phyloP scores from a whole-genome alignment of 2,888 invertebrate genomes.

The Monochamus alternatus region DNA sequence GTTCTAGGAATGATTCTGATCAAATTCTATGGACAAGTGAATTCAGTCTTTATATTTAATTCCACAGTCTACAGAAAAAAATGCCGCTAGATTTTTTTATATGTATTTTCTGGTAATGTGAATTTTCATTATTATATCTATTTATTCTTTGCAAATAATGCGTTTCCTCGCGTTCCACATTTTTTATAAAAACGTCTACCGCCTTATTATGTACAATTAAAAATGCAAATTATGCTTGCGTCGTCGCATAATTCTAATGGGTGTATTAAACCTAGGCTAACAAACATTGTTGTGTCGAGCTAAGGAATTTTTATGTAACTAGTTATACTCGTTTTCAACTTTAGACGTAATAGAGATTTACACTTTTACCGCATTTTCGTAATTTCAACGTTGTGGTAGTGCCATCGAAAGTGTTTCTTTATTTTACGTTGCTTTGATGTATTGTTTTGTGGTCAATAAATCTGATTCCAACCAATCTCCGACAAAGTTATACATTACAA shows the following conservation, averaged over 20 bases:
- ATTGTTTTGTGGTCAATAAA: no score
- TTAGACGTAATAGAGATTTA: neutral
- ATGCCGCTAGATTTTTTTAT: no score
- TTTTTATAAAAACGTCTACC: neutral
- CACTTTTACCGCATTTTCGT: conserved; percentile 6
- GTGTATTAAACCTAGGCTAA: conserved; percentile 5
- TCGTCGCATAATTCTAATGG: neutral
- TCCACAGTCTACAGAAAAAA: no score
- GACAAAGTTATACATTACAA: no score
- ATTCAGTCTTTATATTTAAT: no score
- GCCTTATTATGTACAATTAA: neutral
- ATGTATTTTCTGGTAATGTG: no score
- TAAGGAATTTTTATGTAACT: conserved; percentile 9
- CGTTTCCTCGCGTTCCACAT: neutral
- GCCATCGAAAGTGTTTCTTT: neutral
- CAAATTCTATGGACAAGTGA: no score
- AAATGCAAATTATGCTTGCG: conserved; percentile 1
- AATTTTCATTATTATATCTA: no score
- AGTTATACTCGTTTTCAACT: conserved; percentile 2
- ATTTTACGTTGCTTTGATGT: no score
- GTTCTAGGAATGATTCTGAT: no score
- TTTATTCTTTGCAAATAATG: no score
- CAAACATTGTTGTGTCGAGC: conserved; percentile 4
- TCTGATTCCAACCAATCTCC: no score
- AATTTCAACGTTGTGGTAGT: neutral